A percentile compares a stretch with the other conserved stretches of the same genome.
phyloP scores from a whole-genome alignment of 2,888 invertebrate species.

The Trachelus tabidus region DNA sequence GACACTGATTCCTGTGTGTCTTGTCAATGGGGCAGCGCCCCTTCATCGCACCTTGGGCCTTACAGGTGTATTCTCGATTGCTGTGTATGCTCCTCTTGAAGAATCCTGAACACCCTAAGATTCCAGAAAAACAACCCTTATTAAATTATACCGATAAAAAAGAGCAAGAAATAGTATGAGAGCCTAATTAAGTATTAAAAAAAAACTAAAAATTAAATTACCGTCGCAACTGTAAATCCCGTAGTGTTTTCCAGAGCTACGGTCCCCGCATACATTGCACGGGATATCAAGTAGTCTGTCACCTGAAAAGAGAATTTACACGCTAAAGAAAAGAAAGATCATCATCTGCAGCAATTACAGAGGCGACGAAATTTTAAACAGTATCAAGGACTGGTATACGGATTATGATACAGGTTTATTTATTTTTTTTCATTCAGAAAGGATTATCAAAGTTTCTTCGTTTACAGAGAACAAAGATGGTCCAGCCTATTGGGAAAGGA shows the following conservation, averaged over 20 bases:
- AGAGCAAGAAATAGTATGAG: not conserved
- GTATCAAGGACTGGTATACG: not conserved
- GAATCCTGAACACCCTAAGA: constrained; percentile 90
- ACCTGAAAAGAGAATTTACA: constrained; percentile 71
- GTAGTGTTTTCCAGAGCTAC: constrained; percentile 99
- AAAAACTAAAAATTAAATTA: constrained; percentile 63
- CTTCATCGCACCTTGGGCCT: constrained; percentile 92
- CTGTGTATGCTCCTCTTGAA: constrained; percentile 97
- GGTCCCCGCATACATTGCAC: constrained; percentile 98
- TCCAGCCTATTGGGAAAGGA: not conserved
- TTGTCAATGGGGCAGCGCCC: constrained; percentile 97
- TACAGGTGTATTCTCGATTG: constrained; percentile 96
- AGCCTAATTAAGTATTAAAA: not conserved
- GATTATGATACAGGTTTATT: not conserved
- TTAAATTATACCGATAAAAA: not conserved
- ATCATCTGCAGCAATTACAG: not conserved
- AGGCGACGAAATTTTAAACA: not conserved
- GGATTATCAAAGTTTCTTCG: not conserved
- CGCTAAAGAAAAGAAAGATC: not conserved
- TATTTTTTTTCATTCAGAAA: not conserved
- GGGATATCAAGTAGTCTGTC: constrained; percentile 98
- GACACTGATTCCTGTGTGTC: constrained; percentile 96
- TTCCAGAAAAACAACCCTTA: not conserved
- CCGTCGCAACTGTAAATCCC: constrained; percentile 99
- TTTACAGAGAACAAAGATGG: not conserved